A percentile compares a stretch with the other conserved stretches of the same genome.
Evolutionary conservation across 2,888 invertebrate genomes (phyloP).

Genomic region (Stratiomys singularior): DNA sequence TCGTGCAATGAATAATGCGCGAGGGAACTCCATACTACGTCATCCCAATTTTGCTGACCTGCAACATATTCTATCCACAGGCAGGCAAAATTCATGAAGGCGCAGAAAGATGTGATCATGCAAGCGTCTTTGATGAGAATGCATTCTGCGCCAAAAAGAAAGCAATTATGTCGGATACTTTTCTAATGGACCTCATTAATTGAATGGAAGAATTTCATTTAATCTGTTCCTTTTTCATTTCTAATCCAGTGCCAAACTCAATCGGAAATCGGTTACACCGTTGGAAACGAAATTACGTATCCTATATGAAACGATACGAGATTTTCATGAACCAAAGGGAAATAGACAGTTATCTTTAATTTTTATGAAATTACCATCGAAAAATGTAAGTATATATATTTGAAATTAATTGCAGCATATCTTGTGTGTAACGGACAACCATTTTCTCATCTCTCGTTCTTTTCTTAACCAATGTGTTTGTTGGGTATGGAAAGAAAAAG

Average conservation of each 20-base stretch:
- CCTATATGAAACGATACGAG: constrained; percentile 88
- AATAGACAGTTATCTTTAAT: constrained; percentile 91
- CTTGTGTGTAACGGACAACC: constrained; percentile 44
- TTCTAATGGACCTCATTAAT: too few relatives aligned
- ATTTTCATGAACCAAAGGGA: constrained; percentile 85
- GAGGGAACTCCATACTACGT: too few relatives aligned
- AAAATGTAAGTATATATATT: constrained; percentile 69
- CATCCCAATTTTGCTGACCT: too few relatives aligned
- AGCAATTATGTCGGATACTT: too few relatives aligned
- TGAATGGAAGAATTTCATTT: too few relatives aligned
- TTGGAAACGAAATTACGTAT: constrained; percentile 83
- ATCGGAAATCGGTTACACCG: constrained; percentile 68
- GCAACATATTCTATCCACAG: too few relatives aligned
- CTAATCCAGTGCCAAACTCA: constrained; percentile 28
- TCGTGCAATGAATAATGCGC: too few relatives aligned
- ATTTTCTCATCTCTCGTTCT: constrained; percentile 39
- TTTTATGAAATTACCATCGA: constrained; percentile 94
- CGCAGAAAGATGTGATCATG: too few relatives aligned
- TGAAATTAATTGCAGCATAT: constrained; percentile 26
- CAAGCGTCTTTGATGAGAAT: too few relatives aligned
- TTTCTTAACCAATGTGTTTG: constrained; percentile 44
- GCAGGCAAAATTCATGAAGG: too few relatives aligned
- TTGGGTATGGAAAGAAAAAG: constrained; percentile 55
- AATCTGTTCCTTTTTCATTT: too few relatives aligned
- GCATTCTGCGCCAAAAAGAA: too few relatives aligned